Evolutionary conservation across 2,888 invertebrate species (phyloP), one percentile per base, ranked within the genome.

Genomic region (Apodemia mormo): DNA sequence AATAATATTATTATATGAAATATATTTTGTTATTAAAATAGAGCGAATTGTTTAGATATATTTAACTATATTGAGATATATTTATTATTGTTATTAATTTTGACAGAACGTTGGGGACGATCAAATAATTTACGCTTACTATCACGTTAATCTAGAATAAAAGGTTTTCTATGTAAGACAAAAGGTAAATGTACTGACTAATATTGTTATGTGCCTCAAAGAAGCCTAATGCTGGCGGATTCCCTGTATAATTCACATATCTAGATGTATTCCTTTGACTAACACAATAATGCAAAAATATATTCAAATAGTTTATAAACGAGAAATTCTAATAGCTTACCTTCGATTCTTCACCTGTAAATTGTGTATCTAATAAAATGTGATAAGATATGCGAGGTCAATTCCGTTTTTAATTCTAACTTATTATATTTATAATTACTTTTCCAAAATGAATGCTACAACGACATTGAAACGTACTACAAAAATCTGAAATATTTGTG

Each of bases 121-220:
- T 86, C 81, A 82, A 85, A 77, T 80, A 85, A 87, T 87, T 88
- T 92, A 92, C 92, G 92, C 92, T 92, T 92, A 92, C 89, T 92
- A 92, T 88, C 88, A 89, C 83, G 86, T 87, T 90, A 90, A 88
- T 83, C 84, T 89, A 91, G 87, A 80, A 82, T 85, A 83, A 85
- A 82, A 81, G 83, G 85, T 87, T 87, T 84, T 87, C 85, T 88
- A 87, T 82, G 70, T 91, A 88, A 87, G 85, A 82, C 76, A 84
- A 81, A 37, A 82, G 85, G 79, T 87, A 86, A 49, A 49, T 49
- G 80, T 83, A 81, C 75, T 85, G 84, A 67, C 71, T 83, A 82
- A 49, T 49, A 83, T 83, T 81, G 80, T 85, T 82, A 85, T 84
- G 92, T 92, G 92, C 91, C 92, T 92, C 89, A 77, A 86, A 78